Conservation (phyloP, 2,113 vertebrate species). For the Nesogale talazaci region DNA sequence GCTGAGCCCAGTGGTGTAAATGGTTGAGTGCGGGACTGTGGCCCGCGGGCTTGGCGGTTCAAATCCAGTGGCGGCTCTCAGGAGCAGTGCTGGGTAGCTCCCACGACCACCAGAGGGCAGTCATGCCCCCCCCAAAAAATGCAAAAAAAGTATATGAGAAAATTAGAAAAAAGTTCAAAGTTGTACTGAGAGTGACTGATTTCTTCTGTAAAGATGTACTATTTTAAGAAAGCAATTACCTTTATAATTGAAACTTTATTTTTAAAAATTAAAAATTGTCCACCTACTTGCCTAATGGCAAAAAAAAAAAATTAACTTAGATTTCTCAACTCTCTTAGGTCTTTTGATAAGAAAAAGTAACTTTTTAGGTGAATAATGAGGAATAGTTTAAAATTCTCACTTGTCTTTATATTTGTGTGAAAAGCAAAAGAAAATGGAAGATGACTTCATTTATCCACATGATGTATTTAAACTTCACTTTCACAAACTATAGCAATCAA, state of each 20-base stretch:
- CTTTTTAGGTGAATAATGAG: neutral
- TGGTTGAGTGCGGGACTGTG: no score
- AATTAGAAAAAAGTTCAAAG: conserved; percentile 17
- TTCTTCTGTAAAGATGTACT: conserved; percentile 19
- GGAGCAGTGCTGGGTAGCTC: no score
- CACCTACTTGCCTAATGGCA: neutral
- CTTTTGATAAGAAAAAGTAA: neutral
- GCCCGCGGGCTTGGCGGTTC: no score
- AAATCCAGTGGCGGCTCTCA: no score
- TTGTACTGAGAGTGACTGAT: neutral
- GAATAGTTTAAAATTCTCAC: conserved; percentile 36
- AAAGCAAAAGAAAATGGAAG: conserved; percentile 24
- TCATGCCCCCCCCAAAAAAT: no score
- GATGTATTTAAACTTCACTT: conserved; percentile 11
- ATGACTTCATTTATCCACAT: conserved; percentile 10
- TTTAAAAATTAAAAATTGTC: conserved; percentile 24
- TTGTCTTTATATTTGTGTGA: conserved; percentile 15
- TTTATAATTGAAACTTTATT: conserved; percentile 23
- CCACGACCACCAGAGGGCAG: no score
- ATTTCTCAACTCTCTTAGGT: neutral
- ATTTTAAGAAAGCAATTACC: conserved; percentile 27
- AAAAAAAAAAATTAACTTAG: neutral
- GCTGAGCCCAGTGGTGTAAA: no score
- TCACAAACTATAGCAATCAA: conserved; percentile 6
- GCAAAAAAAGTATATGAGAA: no score